Base-by-base conservation (phyloP, 2,113 vertebrate genomes). In the Vicugna pacos region DNA sequence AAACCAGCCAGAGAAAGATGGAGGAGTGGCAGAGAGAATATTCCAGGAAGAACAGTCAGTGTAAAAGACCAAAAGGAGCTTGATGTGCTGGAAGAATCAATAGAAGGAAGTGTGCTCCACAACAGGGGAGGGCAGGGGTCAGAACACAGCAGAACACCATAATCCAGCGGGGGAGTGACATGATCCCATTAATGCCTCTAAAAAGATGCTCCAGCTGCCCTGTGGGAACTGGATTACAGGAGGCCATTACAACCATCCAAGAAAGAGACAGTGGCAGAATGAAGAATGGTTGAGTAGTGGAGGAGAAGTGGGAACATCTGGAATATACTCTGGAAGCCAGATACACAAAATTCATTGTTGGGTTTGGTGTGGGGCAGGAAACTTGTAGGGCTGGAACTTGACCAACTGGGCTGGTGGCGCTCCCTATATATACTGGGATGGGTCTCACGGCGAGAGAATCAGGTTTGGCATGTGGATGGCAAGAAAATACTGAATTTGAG, bases 51-150 rank as follows among this genome's bases (percentile, higher is more conserved):
- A 95, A 84, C 11, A 13, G 62, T 62, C 16, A 69, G 42, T 84
- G 38, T 28, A 81, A 94, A 96, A 79, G 35, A 30, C 30, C 52
- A 88, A 60, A 92, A 76, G 52, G n/a, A 94, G 50, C 79, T 85
- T 64, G 8, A 89, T 58, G 52, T 75, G 35, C 70, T 62, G 5
- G 56, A 69, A 88, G 75, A 93, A 91, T 91, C 62, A 32, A 83
- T n/a, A 91, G 38, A 16, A 69, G 30, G 13, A 62, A 62, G 32
- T 1, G 0, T 10, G 70, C 81, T 58, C 28, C 4, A 14, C 81
- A 58, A 77, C 35, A 56, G 15, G 50, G 4, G 14, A 87, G 20
- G 38, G 46, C 28, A 46, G n/a, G 9, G 26, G 22, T 32, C 32
- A n/a, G 35, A 48, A 86, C 35, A 56, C 5, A 76, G 24, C 72